Base-by-base conservation (phyloP, 1,140 invertebrate species). In the Temnothorax longispinosus region DNA sequence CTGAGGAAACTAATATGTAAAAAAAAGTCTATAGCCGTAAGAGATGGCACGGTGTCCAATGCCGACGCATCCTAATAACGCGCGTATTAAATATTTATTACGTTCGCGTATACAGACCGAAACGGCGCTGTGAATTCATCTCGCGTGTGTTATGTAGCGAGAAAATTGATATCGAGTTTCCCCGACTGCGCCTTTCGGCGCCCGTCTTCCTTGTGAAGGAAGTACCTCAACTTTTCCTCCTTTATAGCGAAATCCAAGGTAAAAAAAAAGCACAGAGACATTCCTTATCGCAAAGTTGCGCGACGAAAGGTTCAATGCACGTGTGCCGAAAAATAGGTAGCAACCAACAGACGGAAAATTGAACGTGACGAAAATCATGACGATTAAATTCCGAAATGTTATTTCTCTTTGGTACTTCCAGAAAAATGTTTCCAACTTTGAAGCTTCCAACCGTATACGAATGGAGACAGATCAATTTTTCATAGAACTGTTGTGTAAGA, bases 61-160 rank as follows among this genome's bases (percentile, higher is more conserved):
- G 2, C 6, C 21, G 15, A 7, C 7, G 41, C 64, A 81, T 21
- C 64, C 10, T 41, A 11, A 47, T 69, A 56, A 65, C 44, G 32
- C 21, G 64, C 50, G 38, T 64, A 27, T 81, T 81, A 81, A 81
- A 81, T 81, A 81, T 81, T 81, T 81, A 81, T 69, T 80, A 41
- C 80, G n/a, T 77, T 75, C 56, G 44, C 32, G 54, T 82, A 74
- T 38, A 47, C 44, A 47, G 41, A 54, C 18, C 62, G 76, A 80
- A 65, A 65, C 60, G 78, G 69, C 50, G 64, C 78, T 64, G 35
- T 54, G 64, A 81, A 81, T 81, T 71, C 78, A 81, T 81, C 78
- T 44, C 64, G 52, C 64, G 50, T 81, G 50, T 56, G 78, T 81
- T 81, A 71, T 56, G 64, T 71, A 81, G 35, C 78, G 78, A 35